These are phyloP conservation scores for Eulimnadia texana DNA, from an alignment of 1,140 invertebrate species.

Conservation along the genomic window DNA sequence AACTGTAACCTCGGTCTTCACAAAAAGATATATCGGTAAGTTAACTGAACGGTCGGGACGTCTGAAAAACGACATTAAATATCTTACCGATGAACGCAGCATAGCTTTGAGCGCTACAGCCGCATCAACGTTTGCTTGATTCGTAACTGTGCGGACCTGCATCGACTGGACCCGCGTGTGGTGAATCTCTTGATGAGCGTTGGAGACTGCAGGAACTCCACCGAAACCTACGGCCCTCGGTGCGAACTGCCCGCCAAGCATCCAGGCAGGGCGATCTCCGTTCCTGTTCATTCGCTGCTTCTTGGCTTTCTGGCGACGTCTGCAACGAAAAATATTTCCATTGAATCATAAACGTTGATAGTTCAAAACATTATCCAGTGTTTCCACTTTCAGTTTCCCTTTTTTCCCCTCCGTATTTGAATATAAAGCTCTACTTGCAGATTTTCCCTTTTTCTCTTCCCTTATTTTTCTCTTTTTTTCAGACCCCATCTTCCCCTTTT, in stretches of 20 bases:
- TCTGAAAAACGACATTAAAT: neutral
- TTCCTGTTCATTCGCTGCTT: constrained; percentile 33
- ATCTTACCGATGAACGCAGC: constrained; percentile 17
- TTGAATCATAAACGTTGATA: too few relatives aligned
- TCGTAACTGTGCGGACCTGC: constrained; percentile 27
- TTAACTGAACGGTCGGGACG: too few relatives aligned
- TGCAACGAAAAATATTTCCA: constrained; percentile 17
- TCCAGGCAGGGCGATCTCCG: constrained; percentile 44
- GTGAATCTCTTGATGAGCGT: constrained; percentile 24
- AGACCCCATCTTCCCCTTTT: too few relatives aligned
- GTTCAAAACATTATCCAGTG: too few relatives aligned
- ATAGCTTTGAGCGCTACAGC: constrained; percentile 25
- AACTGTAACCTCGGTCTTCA: neutral
- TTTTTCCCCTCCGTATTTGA: too few relatives aligned
- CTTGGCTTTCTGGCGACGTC: constrained; percentile 50
- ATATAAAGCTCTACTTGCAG: too few relatives aligned
- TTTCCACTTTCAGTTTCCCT: too few relatives aligned
- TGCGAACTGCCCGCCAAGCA: constrained; percentile 53
- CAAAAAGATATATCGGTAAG: too few relatives aligned
- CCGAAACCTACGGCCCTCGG: constrained; percentile 34
- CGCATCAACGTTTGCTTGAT: constrained; percentile 23
- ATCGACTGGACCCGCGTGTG: constrained; percentile 29
- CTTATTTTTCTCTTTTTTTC: too few relatives aligned
- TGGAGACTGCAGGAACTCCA: constrained; percentile 18
- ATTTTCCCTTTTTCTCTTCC: too few relatives aligned